Percentiles rank a stretch among this genome's conserved stretches.
phyloP scores from a whole-genome alignment of 2,113 vertebrate genomes.

The Carollia perspicillata region DNA sequence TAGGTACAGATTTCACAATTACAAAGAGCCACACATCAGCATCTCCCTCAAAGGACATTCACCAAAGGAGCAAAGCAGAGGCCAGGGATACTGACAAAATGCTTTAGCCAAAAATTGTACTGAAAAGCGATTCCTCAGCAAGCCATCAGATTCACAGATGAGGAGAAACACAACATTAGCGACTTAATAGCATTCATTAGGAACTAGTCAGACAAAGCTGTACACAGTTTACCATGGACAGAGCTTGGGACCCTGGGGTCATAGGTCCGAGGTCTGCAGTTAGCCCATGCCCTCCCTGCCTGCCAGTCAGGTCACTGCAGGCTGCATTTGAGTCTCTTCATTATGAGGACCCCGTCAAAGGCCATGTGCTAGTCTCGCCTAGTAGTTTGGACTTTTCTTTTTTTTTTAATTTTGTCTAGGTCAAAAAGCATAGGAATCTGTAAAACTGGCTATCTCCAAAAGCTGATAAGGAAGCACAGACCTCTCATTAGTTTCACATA shows the following conservation, averaged over 20 bases:
- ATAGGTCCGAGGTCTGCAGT: not conserved
- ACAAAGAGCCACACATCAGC: conserved; percentile 60
- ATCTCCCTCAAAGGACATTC: conserved; percentile 58
- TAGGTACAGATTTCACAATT: conserved; percentile 69
- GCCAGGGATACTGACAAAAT: conserved; percentile 68
- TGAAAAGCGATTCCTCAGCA: conserved; percentile 55
- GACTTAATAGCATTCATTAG: conserved; percentile 50
- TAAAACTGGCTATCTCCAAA: not conserved
- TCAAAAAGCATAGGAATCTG: not conserved
- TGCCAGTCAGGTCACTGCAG: not conserved
- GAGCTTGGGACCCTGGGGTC: conserved; percentile 5
- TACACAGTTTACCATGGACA: conserved; percentile 63
- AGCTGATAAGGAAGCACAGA: not conserved
- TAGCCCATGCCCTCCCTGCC: not conserved
- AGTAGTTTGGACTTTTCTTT: not conserved
- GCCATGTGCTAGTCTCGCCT: not conserved
- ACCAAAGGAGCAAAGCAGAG: conserved; percentile 54
- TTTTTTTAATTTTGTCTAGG: not conserved
- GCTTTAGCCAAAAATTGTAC: conserved; percentile 63
- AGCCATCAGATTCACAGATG: conserved; percentile 69
- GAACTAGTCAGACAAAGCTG: conserved; percentile 51
- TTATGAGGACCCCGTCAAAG: not conserved
- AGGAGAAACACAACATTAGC: conserved; percentile 67
- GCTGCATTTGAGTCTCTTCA: not conserved
- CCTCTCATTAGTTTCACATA: conserved; percentile 21